A percentile compares a stretch with the other conserved stretches of the same genome.
Conservation (phyloP, 2,797 vertebrate genomes). For the Ptychadena robeensis region DNA sequence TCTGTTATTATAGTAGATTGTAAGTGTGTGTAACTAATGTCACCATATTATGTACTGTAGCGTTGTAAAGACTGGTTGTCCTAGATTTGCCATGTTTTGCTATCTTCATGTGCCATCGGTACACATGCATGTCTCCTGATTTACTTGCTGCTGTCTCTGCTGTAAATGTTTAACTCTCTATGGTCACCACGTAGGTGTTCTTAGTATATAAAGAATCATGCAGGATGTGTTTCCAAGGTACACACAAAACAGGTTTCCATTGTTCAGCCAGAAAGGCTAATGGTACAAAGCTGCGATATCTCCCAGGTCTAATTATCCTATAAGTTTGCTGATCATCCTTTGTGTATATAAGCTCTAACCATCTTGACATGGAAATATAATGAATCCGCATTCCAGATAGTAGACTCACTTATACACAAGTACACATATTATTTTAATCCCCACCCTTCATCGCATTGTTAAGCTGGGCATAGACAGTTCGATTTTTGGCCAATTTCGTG, state of each 20-base stretch:
- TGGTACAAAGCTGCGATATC: background rate
- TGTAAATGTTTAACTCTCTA: background rate
- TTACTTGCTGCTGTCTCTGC: background rate
- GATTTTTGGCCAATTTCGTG: no score
- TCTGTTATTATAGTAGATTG: background rate
- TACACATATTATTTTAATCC: no score
- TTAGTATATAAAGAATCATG: background rate
- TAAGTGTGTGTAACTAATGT: background rate
- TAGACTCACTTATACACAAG: no score
- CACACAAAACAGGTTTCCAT: background rate
- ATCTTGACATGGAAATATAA: no score
- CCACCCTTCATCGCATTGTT: no score
- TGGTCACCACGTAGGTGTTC: background rate
- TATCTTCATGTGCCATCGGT: background rate
- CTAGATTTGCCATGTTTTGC: background rate
- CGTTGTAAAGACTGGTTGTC: background rate
- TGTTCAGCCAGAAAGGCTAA: background rate
- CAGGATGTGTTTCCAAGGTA: background rate
- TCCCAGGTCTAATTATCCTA: background rate
- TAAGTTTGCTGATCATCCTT: background rate
- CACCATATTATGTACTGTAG: background rate
- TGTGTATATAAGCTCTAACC: no score
- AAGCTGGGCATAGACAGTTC: no score
- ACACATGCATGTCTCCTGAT: background rate
- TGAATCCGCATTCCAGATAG: no score